Percentiles rank a stretch among this genome's conserved stretches.
Evolutionary conservation across 2,797 vertebrate species (phyloP).

Genomic region (Schizopygopsis pylzovi): DNA sequence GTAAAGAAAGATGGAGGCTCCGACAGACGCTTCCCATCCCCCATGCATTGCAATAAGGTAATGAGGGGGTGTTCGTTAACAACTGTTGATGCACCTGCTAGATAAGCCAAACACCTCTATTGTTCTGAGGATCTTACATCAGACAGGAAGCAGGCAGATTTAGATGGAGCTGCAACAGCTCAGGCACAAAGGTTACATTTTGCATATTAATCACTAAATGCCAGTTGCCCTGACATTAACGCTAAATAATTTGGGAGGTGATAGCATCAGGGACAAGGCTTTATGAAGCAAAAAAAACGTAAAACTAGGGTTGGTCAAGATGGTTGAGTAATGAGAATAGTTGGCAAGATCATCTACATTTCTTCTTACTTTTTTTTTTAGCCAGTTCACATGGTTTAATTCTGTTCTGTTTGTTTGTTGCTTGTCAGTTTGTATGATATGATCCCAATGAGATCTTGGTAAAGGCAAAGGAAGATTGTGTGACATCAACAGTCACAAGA

Average conservation of each 20-base stretch:
- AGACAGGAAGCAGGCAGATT: slow-evolving; percentile 39
- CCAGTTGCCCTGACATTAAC: slow-evolving; percentile 51
- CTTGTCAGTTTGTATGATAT: not conserved
- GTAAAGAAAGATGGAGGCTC: not conserved
- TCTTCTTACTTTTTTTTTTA: not conserved
- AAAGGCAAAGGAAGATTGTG: not conserved
- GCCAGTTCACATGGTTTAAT: not conserved
- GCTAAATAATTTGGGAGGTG: slow-evolving; percentile 16
- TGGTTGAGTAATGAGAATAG: not conserved
- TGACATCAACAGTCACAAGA: not conserved
- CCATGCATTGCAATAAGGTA: slow-evolving; percentile 25
- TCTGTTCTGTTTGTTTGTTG: not conserved
- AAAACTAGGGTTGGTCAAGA: not conserved
- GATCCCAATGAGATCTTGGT: not conserved
- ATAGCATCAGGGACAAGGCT: not conserved
- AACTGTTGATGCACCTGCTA: slow-evolving; percentile 58
- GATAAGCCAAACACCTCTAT: slow-evolving; percentile 43
- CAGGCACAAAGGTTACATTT: slow-evolving; percentile 49
- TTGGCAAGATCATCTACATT: not conserved
- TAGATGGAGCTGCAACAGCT: slow-evolving; percentile 34
- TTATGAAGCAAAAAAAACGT: not conserved
- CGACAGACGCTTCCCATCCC: slow-evolving; percentile 38
- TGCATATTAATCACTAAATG: slow-evolving; percentile 38
- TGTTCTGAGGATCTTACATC: slow-evolving; percentile 38
- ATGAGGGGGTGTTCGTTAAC: slow-evolving; percentile 52